Base-by-base conservation (phyloP, 2,888 invertebrate species). In the Branchellion lobata region DNA sequence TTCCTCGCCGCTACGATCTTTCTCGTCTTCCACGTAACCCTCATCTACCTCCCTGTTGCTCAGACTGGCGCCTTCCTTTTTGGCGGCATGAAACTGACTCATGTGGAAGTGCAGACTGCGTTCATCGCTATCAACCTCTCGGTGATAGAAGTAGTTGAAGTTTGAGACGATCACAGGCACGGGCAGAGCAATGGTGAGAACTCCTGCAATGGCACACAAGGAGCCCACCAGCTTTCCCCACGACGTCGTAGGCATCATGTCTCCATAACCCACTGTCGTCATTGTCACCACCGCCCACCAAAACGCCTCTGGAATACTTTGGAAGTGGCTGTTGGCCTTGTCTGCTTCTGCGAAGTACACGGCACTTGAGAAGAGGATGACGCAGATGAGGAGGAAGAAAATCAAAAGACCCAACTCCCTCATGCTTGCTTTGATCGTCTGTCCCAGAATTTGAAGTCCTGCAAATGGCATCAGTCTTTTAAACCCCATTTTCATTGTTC, bases 131-230 rank as follows among this genome's bases (percentile, higher is more conserved):
- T 97, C 97, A 31, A 96, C 96, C 91, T 97, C 97, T 86, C 97
- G 93, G 90, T 98, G 97, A 91, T 98, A 98, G 92, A 98, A 98
- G 91, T 98, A 98, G 91, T 98, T 98, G 92, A 98, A 98, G 91
- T 98, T 98, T 90, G 96, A 97, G 88, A 98, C 98, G 91, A 98
- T 98, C 90, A 98, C 98, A 86, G 98, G 98, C 87, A 98, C 98
- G 84, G 97, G 97, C 87, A 98, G 91, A 84, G 98, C 97, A 89
- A 98, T 98, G 89, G 97, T 98, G 90, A 98, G 92, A 88, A 98
- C 97, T 90, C 98, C 97, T 88, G 97, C 97, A 89, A 98, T 97
- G 88, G 97, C 98, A 90, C 98, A 98, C 86, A 98, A 91, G 85
- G 96, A 96, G 84, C 98, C 97, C 86, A 98, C 97, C 68, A 88